Evolutionary conservation across 2,797 vertebrate species (phyloP).

Genomic region (Ammospiza maritima): DNA sequence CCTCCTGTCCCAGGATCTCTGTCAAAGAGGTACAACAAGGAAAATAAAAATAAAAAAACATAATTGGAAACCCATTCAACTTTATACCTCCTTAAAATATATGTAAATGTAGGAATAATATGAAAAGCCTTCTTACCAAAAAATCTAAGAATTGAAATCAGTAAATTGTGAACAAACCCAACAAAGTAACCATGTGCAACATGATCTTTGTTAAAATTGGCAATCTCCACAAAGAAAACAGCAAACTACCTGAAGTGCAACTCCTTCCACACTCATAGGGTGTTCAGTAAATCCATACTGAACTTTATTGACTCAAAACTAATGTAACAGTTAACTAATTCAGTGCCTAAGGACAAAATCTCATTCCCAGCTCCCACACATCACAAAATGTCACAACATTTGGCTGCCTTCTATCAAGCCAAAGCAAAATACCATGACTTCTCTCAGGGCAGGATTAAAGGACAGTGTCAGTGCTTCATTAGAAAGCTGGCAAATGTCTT

Average conservation of each 20-base stretch:
- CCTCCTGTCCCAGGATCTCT: not conserved
- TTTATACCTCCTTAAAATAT: not conserved
- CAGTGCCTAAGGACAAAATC: slow-evolving; percentile 14
- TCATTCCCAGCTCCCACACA: not conserved
- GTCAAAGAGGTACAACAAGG: not conserved
- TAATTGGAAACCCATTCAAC: not conserved
- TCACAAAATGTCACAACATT: slow-evolving; percentile 41
- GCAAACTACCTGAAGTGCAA: not conserved
- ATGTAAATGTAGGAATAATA: not conserved
- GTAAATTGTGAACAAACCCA: not conserved
- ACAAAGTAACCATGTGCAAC: not conserved
- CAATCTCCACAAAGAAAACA: not conserved
- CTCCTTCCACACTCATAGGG: not conserved
- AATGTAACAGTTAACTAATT: slow-evolving; percentile 18
- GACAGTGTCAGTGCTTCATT: not conserved
- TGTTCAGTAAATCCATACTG: not conserved
- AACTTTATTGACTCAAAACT: not conserved
- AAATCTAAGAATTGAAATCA: not conserved
- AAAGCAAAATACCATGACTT: slow-evolving; percentile 40
- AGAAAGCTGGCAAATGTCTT: not conserved
- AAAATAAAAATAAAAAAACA: not conserved
- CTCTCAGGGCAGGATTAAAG: slow-evolving; percentile 49
- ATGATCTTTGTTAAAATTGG: not conserved
- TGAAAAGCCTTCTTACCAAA: not conserved
- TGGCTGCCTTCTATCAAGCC: slow-evolving; percentile 2